Evolutionary conservation across 2,797 vertebrate species (phyloP).

Genomic region (Dicrostonyx torquatus): DNA sequence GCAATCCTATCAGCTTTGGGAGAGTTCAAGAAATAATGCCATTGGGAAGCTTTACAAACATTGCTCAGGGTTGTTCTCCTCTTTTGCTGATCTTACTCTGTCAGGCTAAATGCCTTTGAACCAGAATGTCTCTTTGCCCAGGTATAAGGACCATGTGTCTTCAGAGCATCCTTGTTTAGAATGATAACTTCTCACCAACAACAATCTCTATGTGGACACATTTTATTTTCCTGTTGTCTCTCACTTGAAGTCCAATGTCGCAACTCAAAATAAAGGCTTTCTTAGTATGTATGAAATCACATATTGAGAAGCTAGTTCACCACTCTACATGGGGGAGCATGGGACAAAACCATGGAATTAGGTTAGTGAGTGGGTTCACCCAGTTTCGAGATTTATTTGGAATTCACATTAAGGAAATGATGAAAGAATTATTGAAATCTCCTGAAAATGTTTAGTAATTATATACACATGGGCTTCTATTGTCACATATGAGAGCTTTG

Average conservation of each 20-base stretch:
- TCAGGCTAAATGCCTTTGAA: background rate
- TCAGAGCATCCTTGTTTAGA: background rate
- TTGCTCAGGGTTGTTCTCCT: background rate
- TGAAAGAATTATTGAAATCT: background rate
- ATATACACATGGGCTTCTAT: background rate
- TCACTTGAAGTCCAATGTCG: background rate
- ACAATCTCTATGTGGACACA: background rate
- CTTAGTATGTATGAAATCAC: background rate
- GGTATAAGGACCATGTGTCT: too few species aligned
- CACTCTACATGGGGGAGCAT: background rate
- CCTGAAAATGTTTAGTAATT: conserved; percentile 11
- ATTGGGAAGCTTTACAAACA: background rate
- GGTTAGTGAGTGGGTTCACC: background rate
- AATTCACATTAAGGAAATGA: conserved; percentile 5
- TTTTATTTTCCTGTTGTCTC: background rate
- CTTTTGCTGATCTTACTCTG: background rate
- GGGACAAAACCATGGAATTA: background rate
- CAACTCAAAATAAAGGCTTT: background rate
- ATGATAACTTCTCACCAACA: background rate
- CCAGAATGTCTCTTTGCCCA: background rate
- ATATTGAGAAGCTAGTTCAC: background rate
- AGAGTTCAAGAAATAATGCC: background rate
- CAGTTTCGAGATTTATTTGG: background rate
- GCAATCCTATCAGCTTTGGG: background rate
- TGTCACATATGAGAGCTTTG: background rate